Evolutionary conservation across 2,888 invertebrate genomes (phyloP), one percentile per base, ranked within the genome.

Genomic region (Biston betularia): DNA sequence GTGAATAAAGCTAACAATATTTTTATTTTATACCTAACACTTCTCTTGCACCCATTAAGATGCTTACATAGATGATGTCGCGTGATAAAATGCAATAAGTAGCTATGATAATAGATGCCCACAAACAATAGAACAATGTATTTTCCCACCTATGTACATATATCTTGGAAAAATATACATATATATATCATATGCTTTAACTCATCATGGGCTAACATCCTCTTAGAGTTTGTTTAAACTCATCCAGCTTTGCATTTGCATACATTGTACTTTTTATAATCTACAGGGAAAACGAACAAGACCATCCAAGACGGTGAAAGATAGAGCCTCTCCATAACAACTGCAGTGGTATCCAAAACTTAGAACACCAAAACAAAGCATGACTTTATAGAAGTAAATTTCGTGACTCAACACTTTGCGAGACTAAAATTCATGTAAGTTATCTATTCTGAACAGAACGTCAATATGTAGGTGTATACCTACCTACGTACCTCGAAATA

Each of bases 111-210:
- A 90, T 89, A 84, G 80, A 79, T 84, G 83, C 75, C 77, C 79
- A 82, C 73, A 84, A 81, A 92, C 93, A 93, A 92, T 92, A 84
- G 91, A 92, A 93, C 93, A 92, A 93, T 91, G 88, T 79, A 76
- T 83, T 87, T 82, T 91, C 91, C 85, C 91, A 92, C 88, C 87
- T 87, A 85, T 87, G 86, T 82, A 85, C 84, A 83, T 83, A 86
- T 86, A 90, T 89, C 90, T 85, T 70, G 80, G 87, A 88, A 89
- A 85, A 78, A 58, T 58, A 56, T 45, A 33, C n/a, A n/a, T n/a
- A n/a, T n/a, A n/a, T n/a, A n/a, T n/a, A n/a, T n/a, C n/a, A n/a
- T 34, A 73, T 68, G 71, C 53, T 24, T 74, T 75, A 68, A 74
- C 69, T 72, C 8, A 35, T 70, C 64, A 70, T 67, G 69, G 40